A percentile compares a stretch with the other conserved stretches of the same genome.
phyloP scores from a whole-genome alignment of 2,797 vertebrate genomes.

The Sardinella longiceps region DNA sequence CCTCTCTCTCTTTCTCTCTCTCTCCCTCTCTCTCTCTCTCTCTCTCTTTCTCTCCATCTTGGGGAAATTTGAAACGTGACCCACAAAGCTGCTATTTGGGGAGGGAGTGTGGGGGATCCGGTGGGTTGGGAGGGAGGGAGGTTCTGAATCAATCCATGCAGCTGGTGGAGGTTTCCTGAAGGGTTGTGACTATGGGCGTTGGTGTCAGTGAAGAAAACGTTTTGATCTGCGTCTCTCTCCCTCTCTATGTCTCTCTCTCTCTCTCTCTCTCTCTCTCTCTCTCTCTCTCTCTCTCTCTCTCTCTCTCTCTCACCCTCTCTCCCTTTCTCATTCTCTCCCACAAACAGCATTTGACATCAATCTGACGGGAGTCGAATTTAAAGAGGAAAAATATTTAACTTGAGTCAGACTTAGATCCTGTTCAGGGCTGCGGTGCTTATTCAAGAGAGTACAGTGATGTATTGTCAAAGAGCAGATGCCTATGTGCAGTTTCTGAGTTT shows the following conservation, averaged over 20 bases:
- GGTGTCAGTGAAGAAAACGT: background rate
- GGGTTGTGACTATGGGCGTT: background rate
- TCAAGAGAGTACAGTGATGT: background rate
- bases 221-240: background rate
- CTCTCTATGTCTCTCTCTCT: too few relatives aligned
- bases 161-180: background rate
- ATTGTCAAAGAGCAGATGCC: background rate
- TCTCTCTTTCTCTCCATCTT: background rate
- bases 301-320: too few relatives aligned
- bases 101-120: background rate
- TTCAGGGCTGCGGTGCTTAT: background rate
- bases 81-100: conserved; percentile 18
- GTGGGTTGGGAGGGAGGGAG: background rate
- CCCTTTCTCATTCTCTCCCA: background rate
- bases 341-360: conserved; percentile 11
- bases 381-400: conserved; percentile 12
- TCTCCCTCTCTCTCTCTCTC: background rate
- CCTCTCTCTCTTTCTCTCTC: background rate
- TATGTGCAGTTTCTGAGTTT: background rate
- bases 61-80: background rate
- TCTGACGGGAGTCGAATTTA: background rate
- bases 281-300: too few relatives aligned
- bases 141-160: background rate
- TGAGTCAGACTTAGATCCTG: conserved; percentile 2
- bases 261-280: too few relatives aligned